Evolutionary conservation across 2,888 invertebrate species (phyloP), one percentile per base, ranked within the genome.

Genomic region (Tinea trinotella): DNA sequence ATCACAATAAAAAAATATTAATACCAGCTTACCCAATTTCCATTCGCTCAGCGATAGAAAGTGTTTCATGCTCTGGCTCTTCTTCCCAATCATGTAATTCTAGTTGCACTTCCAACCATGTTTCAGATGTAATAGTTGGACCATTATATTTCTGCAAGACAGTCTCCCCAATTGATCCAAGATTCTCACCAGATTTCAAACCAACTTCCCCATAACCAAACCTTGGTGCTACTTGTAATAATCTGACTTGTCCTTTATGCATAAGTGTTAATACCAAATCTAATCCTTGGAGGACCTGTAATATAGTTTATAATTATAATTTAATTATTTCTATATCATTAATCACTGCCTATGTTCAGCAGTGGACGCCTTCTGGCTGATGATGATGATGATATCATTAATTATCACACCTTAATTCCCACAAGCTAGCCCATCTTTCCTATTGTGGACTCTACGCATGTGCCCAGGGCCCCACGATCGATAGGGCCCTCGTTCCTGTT

Each of bases 221-320:
- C 61, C 96, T 88, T 2, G 95, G 87, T 58, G 91, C 90, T 53
- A 96, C 84, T 68, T 89, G 88, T 49, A 97, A 74, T 60, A 91
- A 87, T 56, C 94, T 91, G 61, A 88, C 85, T 83, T 98, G 97
- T 0, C 91, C 93, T 64, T 90, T 85, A 68, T 93, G 90, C 97
- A 97, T 97, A 61, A 97, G 79, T 18, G 94, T 92, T 59, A 96
- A 74, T 13, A 92, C 91, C 76, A 97, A 87, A 74, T 97, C 97
- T 65, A 97, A 68, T 6, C 96, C 97, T 90, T 94, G 90, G 53
- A 92, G 74, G 6, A 90, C 73, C 88, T 89, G 54, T 50, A 66
- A 66, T n/a, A n/a, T n/a, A n/a, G n/a, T n/a, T n/a, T n/a, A n/a
- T n/a, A n/a, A n/a, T n/a, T n/a, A n/a, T 3, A 53, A 55, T 56